Percentiles rank a stretch among this genome's conserved stretches.
phyloP scores from a whole-genome alignment of 1,140 invertebrate genomes.

The Planococcus citri region DNA sequence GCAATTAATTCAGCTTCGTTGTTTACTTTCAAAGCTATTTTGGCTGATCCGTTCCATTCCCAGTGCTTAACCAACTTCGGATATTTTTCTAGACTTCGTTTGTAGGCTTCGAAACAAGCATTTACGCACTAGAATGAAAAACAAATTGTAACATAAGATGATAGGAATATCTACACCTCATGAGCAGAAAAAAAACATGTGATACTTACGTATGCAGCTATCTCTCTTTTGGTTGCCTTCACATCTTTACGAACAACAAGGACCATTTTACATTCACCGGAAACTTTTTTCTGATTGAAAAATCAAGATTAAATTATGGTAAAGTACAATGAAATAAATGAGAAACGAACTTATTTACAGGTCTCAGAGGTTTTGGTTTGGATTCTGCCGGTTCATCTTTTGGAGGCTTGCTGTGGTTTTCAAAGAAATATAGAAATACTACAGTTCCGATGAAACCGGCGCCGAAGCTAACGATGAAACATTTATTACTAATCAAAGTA shows the following conservation, averaged over 20 bases:
- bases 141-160: neutral
- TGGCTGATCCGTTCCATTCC: neutral
- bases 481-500: neutral
- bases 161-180: neutral
- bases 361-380: too few relatives aligned
- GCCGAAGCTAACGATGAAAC: neutral
- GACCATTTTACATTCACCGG: neutral
- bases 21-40: neutral
- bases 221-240: neutral
- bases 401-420: neutral
- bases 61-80: neutral
- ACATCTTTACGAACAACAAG: constrained; percentile 6
- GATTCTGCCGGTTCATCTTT: neutral
- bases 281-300: neutral
- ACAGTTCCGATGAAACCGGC: neutral
- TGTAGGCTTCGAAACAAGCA: neutral
- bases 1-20: neutral
- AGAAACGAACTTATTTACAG: neutral
- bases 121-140: neutral
- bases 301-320: neutral
- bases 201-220: neutral
- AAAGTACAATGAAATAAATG: neutral
- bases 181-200: neutral
- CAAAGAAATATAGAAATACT: neutral
- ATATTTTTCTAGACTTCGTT: neutral